Evolutionary conservation across 2,797 vertebrate genomes (phyloP).

Genomic region (Microchirus variegatus): DNA sequence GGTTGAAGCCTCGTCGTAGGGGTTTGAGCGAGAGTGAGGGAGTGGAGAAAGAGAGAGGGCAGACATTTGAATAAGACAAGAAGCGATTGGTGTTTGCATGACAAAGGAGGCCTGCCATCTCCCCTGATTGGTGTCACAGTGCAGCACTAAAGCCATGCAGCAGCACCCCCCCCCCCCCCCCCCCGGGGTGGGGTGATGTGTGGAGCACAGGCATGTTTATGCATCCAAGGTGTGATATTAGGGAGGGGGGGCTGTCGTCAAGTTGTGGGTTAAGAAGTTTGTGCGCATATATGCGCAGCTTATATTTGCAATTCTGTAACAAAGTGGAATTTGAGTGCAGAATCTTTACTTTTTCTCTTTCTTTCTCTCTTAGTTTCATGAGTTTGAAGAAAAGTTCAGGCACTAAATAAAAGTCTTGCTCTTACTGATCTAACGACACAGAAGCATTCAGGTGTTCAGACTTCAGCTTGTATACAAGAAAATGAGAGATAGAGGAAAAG

Average conservation of each 20-base stretch:
- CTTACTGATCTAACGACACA: no score
- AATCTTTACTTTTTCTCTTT: background rate
- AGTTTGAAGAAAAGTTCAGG: background rate
- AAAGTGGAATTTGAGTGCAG: conserved; percentile 10
- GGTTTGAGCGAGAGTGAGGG: conserved; percentile 67
- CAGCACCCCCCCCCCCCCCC: no score
- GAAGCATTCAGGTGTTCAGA: no score
- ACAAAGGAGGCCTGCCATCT: conserved; percentile 85
- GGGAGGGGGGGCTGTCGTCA: conserved; percentile 68
- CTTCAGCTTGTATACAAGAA: no score
- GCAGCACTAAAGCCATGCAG: conserved; percentile 81
- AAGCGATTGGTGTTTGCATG: conserved; percentile 85
- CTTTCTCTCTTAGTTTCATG: no score
- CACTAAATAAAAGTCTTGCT: background rate
- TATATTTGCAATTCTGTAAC: conserved; percentile 27
- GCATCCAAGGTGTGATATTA: conserved; percentile 84
- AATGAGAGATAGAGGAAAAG: no score
- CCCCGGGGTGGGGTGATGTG: conserved; percentile 79
- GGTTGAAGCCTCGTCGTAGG: conserved; percentile 46
- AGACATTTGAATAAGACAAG: conserved; percentile 88
- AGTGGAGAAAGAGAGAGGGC: conserved; percentile 76
- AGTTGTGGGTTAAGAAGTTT: conserved; percentile 64
- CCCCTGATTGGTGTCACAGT: conserved; percentile 88
- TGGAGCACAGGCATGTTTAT: conserved; percentile 83
- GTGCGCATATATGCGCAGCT: conserved; percentile 54